A percentile compares a stretch with the other conserved stretches of the same genome.
These are phyloP conservation scores for Phycodurus eques DNA, from an alignment of 2,113 vertebrate species.

Conservation along the genomic window DNA sequence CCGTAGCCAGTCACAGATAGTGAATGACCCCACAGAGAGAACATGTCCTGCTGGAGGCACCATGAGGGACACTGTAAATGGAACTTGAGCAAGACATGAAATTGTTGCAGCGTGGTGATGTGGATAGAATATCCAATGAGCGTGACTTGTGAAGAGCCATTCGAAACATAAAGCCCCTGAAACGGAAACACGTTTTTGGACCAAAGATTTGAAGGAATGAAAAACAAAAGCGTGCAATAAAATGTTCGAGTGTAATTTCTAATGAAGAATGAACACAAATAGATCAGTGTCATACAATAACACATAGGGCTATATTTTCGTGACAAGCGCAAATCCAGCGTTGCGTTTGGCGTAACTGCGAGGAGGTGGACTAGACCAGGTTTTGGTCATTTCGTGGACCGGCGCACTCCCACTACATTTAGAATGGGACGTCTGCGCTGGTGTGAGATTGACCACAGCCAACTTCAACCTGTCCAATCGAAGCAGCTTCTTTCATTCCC, in stretches of 20 bases:
- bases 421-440: too few species aligned
- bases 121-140: constrained; percentile 70
- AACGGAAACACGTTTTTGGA: constrained; percentile 27
- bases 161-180: constrained; percentile 33
- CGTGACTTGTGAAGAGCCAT: constrained; percentile 37
- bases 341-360: too few species aligned
- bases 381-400: too few species aligned
- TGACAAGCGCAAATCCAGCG: too few species aligned
- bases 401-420: too few species aligned
- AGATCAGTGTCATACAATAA: not conserved
- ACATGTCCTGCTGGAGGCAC: constrained; percentile 67
- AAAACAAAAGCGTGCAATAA: not conserved
- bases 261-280: not conserved
- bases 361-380: too few species aligned
- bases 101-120: constrained; percentile 62
- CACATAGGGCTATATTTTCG: too few species aligned
- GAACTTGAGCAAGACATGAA: constrained; percentile 68
- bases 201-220: not conserved
- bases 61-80: constrained; percentile 69
- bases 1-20: constrained; percentile 55
- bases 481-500: too few species aligned
- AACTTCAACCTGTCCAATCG: too few species aligned
- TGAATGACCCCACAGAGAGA: constrained; percentile 69
- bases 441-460: too few species aligned
- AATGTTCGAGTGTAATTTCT: not conserved